These are phyloP conservation scores for Palythoa heliodiscus DNA, from an alignment of 92 coral and sea anemone genomes.

Conservation along the genomic window DNA sequence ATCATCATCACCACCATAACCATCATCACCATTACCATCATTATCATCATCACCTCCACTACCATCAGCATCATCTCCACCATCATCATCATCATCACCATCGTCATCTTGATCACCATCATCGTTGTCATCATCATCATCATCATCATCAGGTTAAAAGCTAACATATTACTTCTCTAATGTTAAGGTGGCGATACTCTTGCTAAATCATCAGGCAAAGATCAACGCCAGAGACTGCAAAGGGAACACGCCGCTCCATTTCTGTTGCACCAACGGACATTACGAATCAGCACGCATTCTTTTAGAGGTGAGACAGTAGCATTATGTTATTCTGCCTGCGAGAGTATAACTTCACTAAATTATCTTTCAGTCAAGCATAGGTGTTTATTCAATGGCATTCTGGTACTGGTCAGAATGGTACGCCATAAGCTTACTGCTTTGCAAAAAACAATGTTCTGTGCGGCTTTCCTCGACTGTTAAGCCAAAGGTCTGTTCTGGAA, in stretches of 20 bases:
- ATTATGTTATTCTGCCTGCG: not conserved
- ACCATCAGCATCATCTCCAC: not conserved
- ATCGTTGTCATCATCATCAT: not conserved
- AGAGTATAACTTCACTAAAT: not conserved
- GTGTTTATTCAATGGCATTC: too few relatives aligned
- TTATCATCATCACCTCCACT: not conserved
- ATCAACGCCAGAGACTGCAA: conserved; percentile 77
- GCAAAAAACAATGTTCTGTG: too few relatives aligned
- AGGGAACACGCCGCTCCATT: conserved; percentile 89
- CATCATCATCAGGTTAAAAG: not conserved
- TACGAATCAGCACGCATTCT: conserved; percentile 84
- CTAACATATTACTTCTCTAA: not conserved
- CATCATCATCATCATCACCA: not conserved
- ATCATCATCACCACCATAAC: not conserved
- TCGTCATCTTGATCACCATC: not conserved
- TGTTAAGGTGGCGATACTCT: conserved; percentile 70
- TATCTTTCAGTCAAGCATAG: not conserved
- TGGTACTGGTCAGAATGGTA: too few relatives aligned
- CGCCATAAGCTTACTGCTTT: too few relatives aligned
- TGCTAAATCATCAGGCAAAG: conserved; percentile 80
- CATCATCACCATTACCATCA: not conserved
- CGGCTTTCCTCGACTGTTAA: too few relatives aligned
- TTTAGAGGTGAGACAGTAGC: conserved; percentile 58
- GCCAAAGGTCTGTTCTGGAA: too few relatives aligned
- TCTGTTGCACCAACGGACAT: conserved; percentile 89